Percentiles rank a stretch among this genome's conserved stretches.
Conservation (phyloP, 2,888 invertebrate genomes). For the Gymnocheta viridis region DNA sequence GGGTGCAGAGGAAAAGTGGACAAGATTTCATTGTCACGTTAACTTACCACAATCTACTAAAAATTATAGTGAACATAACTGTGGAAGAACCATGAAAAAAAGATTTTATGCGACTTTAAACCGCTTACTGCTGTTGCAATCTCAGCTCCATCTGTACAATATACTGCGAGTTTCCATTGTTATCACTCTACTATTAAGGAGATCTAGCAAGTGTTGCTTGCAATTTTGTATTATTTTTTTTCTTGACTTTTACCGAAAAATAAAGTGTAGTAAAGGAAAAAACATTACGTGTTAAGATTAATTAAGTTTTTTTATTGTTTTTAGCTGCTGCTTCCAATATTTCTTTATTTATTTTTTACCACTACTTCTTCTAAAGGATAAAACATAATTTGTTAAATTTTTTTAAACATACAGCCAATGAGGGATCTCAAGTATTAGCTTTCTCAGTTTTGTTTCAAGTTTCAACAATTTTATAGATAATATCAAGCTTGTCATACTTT, state of each 20-base stretch:
- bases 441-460: too few relatives aligned
- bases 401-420: too few relatives aligned
- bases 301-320: too few relatives aligned
- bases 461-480: too few relatives aligned
- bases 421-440: too few relatives aligned
- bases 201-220: too few relatives aligned
- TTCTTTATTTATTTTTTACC: conserved; percentile 6
- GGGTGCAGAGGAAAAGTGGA: neutral
- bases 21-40: conserved; percentile 81
- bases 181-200: too few relatives aligned
- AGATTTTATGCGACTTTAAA: conserved; percentile 52
- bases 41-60: conserved; percentile 80
- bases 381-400: too few relatives aligned
- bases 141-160: too few relatives aligned
- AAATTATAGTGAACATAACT: conserved; percentile 41
- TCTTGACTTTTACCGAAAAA: conserved; percentile 22
- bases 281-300: conserved; percentile 59
- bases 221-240: conserved; percentile 28
- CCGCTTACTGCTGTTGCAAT: too few relatives aligned
- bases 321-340: conserved; percentile 9
- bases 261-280: conserved; percentile 11
- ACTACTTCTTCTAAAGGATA: neutral
- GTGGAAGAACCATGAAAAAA: neutral
- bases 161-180: too few relatives aligned
- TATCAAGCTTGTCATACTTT: too few relatives aligned